Percentiles rank a stretch among this genome's conserved stretches.
phyloP scores from a whole-genome alignment of 2,797 vertebrate genomes.

The Chanos chanos region DNA sequence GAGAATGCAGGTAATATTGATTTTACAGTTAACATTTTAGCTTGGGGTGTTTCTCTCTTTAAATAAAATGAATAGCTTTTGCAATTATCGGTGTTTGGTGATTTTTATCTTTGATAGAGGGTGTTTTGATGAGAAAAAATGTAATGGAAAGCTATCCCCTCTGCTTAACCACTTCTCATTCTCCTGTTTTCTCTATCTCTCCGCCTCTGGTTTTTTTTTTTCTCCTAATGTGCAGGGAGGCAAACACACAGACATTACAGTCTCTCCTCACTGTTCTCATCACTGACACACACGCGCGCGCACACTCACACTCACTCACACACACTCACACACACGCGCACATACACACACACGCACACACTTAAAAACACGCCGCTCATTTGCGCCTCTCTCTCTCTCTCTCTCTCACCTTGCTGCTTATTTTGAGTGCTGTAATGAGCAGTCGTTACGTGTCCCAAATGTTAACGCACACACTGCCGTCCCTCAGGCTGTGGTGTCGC shows the following conservation, averaged over 20 bases:
- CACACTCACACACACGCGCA: background rate
- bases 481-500: conserved; percentile 20
- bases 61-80: conserved; percentile 46
- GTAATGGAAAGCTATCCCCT: conserved; percentile 7
- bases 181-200: too few relatives aligned
- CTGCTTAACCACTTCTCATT: background rate
- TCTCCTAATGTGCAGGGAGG: background rate
- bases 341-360: background rate
- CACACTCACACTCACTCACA: background rate
- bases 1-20: conserved; percentile 56
- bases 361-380: background rate
- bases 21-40: conserved; percentile 55
- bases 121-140: background rate
- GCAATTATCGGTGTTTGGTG: conserved; percentile 40
- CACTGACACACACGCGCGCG: background rate
- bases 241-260: background rate
- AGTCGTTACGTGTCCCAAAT: conserved; percentile 16
- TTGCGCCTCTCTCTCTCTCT: conserved; percentile 19
- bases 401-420: too few relatives aligned
- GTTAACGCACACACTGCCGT: conserved; percentile 29
- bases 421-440: too few relatives aligned
- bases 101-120: background rate
- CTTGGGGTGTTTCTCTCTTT: conserved; percentile 38
- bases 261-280: conserved; percentile 2
- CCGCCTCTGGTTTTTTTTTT: background rate